These are phyloP conservation scores for Coenonympha glycerion DNA, from an alignment of 2,888 invertebrate species.

Conservation along the genomic window DNA sequence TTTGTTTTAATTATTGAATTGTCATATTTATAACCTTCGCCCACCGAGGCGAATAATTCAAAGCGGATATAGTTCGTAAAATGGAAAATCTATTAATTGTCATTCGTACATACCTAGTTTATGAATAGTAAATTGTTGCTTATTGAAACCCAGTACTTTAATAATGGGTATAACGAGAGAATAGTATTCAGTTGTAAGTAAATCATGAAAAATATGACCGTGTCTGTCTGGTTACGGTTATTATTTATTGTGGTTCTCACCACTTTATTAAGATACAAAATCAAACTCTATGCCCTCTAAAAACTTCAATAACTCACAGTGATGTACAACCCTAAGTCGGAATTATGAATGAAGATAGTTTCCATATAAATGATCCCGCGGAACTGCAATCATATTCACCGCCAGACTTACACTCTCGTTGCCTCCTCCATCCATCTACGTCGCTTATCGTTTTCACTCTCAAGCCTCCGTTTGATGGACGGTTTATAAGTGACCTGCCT, in stretches of 20 bases:
- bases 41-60: not conserved
- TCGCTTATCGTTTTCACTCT: constrained; percentile 1
- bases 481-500: no score
- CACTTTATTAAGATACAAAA: no score
- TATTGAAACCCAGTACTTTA: no score
- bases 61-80: not conserved
- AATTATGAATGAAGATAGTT: constrained; percentile 19
- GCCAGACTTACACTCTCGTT: not conserved
- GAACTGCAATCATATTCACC: not conserved
- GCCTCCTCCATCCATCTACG: not conserved
- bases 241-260: no score
- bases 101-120: not conserved
- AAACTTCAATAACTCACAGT: not conserved
- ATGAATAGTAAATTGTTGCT: no score
- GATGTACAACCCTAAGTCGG: not conserved
- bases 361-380: constrained; percentile 18
- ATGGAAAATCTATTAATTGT: not conserved
- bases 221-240: no score
- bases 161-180: no score
- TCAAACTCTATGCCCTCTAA: not conserved
- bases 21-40: not conserved
- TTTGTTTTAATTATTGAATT: constrained; percentile 26
- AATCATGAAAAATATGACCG: no score
- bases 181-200: no score
- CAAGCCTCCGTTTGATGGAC: no score